Percentiles rank a stretch among this genome's conserved stretches.
Conservation (phyloP, 2,113 vertebrate genomes). For the Seriola rivoliana region DNA sequence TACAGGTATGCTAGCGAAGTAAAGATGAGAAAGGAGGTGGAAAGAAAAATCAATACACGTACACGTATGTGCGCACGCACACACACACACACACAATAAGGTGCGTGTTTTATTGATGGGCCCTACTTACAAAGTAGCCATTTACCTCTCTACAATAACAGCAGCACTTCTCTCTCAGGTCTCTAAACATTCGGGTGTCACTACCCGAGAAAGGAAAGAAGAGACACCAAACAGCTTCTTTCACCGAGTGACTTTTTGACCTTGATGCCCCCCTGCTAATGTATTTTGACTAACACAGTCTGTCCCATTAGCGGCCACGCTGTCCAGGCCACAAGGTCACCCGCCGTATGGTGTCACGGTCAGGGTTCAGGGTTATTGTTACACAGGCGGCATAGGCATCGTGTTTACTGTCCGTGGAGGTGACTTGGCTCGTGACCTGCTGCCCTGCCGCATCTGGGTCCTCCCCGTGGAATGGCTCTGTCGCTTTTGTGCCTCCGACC, state of each 20-base stretch:
- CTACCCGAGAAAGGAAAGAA: constrained; percentile 30
- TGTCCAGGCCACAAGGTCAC: constrained; percentile 48
- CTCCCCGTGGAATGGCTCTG: constrained; percentile 19
- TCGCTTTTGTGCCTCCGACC: constrained; percentile 11
- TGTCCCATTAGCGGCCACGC: constrained; percentile 75
- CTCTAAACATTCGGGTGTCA: constrained; percentile 49
- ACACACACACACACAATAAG: constrained; percentile 22
- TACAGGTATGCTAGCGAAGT: constrained; percentile 64
- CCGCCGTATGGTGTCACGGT: constrained; percentile 50
- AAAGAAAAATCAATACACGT: constrained; percentile 68
- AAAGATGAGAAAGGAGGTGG: constrained; percentile 68
- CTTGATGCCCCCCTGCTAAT: constrained; percentile 60
- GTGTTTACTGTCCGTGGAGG: constrained; percentile 65
- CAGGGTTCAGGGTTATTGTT: constrained; percentile 73
- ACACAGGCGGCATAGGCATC: constrained; percentile 44
- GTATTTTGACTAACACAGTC: constrained; percentile 68
- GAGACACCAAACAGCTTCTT: constrained; percentile 59
- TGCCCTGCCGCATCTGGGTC: constrained; percentile 62
- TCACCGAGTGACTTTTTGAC: constrained; percentile 55
- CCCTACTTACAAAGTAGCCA: constrained; percentile 55
- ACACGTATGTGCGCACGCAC: background rate
- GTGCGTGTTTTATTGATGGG: constrained; percentile 41
- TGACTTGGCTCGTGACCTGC: constrained; percentile 51
- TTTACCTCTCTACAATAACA: constrained; percentile 61
- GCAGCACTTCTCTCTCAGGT: constrained; percentile 49